Conservation (phyloP, 2,113 vertebrate species). For the Nasalis larvatus region DNA sequence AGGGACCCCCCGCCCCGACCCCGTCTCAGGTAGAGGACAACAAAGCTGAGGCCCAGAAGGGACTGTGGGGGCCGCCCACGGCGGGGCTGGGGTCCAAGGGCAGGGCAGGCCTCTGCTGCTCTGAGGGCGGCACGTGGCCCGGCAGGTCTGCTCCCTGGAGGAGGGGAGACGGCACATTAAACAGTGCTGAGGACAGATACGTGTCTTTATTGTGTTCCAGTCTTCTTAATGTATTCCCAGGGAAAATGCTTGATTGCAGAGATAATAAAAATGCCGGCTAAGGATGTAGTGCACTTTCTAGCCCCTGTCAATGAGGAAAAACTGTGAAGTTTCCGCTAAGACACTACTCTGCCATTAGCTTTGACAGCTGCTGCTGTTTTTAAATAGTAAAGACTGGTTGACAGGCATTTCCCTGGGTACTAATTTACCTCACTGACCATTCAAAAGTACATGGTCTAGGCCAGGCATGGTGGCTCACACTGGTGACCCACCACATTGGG, state of each 20-base stretch:
- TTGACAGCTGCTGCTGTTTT: not conserved
- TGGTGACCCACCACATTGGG: too few relatives aligned
- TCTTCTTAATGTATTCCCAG: accelerated
- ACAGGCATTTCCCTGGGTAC: accelerated
- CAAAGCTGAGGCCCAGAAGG: not conserved
- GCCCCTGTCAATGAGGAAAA: accelerated
- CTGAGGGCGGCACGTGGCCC: accelerated
- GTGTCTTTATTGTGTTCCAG: accelerated
- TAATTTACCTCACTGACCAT: accelerated
- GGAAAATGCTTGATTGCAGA: accelerated
- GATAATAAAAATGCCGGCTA: accelerated
- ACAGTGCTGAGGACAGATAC: too few relatives aligned
- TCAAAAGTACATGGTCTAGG: too few relatives aligned
- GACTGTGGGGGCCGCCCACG: too few relatives aligned
- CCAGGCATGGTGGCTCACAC: too few relatives aligned
- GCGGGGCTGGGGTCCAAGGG: accelerated
- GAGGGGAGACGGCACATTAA: accelerated
- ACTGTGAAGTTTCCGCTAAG: accelerated
- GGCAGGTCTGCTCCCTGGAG: accelerated
- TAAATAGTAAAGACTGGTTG: not conserved
- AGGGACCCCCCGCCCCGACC: too few relatives aligned
- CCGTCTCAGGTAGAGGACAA: accelerated
- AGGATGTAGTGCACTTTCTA: too few relatives aligned
- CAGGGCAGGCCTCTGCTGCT: not conserved
- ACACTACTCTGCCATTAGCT: accelerated